Conservation (phyloP, 1,140 invertebrate genomes). For the Scaptomyza pallida region DNA sequence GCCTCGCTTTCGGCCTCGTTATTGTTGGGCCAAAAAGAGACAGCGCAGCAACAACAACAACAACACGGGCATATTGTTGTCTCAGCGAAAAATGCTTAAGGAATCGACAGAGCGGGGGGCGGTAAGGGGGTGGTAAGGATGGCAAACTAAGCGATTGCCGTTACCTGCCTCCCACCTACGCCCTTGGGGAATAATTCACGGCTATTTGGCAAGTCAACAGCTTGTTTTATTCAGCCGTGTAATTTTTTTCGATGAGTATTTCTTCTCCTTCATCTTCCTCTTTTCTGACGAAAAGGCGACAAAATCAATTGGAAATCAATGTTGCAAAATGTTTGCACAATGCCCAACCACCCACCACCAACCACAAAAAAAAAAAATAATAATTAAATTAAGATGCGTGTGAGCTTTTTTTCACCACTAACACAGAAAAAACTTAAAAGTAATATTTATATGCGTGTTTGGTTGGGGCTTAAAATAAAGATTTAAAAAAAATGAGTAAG, state of each 20-base stretch:
- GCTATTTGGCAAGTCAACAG: constrained; percentile 82
- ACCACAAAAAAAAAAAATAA: no score
- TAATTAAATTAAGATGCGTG: constrained; percentile 41
- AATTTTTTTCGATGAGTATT: constrained; percentile 80
- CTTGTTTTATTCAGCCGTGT: constrained; percentile 77
- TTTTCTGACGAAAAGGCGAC: constrained; percentile 71
- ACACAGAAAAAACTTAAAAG: no score
- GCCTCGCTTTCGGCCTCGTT: constrained; percentile 59
- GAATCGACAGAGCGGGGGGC: no score
- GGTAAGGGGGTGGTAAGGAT: not conserved
- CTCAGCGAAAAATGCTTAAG: constrained; percentile 66
- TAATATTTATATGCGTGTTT: no score
- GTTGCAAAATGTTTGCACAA: constrained; percentile 45
- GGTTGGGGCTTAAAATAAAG: not conserved
- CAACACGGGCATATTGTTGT: constrained; percentile 67
- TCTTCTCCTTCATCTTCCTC: constrained; percentile 5
- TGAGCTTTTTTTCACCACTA: no score
- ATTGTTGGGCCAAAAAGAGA: constrained; percentile 54
- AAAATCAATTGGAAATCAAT: constrained; percentile 81
- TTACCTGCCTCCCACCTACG: constrained; percentile 76
- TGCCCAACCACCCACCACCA: no score
- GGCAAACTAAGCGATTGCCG: constrained; percentile 73
- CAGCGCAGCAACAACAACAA: constrained; percentile 15
- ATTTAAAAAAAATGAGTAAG: not conserved
- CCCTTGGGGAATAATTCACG: constrained; percentile 80